Percentiles rank a stretch among this genome's conserved stretches.
Evolutionary conservation across 2,113 vertebrate species (phyloP).

Genomic region (Malaclemys terrapin): DNA sequence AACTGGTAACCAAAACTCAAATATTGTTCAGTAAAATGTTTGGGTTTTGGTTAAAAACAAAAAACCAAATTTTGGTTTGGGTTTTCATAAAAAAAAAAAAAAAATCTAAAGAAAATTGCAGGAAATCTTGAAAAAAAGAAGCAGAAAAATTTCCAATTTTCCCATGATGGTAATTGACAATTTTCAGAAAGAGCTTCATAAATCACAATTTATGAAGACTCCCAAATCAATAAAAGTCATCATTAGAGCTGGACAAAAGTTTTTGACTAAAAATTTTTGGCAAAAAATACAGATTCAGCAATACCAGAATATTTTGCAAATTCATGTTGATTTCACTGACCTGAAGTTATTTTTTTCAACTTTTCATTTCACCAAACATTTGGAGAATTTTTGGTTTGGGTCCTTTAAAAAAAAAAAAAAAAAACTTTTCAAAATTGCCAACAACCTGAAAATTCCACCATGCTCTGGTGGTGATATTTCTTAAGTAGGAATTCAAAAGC

Average conservation of each 20-base stretch:
- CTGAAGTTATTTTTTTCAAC: not conserved
- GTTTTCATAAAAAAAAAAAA: not conserved
- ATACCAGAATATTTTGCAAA: not conserved
- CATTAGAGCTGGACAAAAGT: not conserved
- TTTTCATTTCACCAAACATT: not conserved
- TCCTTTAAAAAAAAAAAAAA: not conserved
- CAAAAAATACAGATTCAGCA: not conserved
- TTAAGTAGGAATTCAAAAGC: not conserved
- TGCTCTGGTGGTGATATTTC: not conserved
- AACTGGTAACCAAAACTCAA: not conserved
- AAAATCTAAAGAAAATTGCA: not conserved
- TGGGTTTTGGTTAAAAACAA: not conserved
- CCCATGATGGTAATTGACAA: not conserved
- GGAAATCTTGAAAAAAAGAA: accelerated
- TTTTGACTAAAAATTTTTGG: not conserved
- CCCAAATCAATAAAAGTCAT: not conserved
- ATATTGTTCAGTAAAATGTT: not conserved
- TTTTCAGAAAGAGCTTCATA: not conserved
- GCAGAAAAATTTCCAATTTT: not conserved
- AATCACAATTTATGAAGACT: not conserved
- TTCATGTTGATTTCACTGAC: not conserved
- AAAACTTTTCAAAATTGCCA: not conserved
- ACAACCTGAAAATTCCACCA: not conserved
- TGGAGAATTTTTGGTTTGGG: not conserved
- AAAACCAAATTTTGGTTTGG: not conserved